Conservation (phyloP, 2,888 invertebrate species). For the Drosophila imparisetae region DNA sequence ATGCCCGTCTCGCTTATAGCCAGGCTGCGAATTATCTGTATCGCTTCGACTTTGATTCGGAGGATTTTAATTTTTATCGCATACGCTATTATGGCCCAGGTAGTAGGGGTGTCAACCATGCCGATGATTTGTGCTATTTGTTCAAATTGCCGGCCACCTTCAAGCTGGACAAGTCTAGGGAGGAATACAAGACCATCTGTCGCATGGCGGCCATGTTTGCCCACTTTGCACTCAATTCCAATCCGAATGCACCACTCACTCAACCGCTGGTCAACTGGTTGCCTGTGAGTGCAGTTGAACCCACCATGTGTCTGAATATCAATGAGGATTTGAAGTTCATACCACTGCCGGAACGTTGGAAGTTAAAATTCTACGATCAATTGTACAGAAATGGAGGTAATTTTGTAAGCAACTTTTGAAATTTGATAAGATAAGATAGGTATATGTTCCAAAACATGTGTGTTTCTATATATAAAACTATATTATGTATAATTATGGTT, state of each 20-base stretch:
- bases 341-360: conserved; percentile 66
- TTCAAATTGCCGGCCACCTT: conserved; percentile 67
- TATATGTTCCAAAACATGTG: not conserved
- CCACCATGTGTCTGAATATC: conserved; percentile 76
- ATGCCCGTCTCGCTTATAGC: conserved; percentile 68
- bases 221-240: conserved; percentile 73
- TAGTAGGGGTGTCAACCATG: conserved; percentile 71
- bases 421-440: not conserved
- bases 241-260: conserved; percentile 72
- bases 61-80: conserved; percentile 79
- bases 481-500: not conserved
- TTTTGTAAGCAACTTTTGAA: conserved; percentile 20
- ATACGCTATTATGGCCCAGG: conserved; percentile 63
- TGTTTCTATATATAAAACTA: not conserved
- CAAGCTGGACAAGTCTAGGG: conserved; percentile 54
- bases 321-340: conserved; percentile 67
- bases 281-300: conserved; percentile 47
- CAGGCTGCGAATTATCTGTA: conserved; percentile 79
- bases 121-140: conserved; percentile 79
- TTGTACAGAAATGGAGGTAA: conserved; percentile 56
- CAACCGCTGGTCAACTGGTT: conserved; percentile 61
- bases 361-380: conserved; percentile 65
- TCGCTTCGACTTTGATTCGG: conserved; percentile 82
- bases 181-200: conserved; percentile 73
- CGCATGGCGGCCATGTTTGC: conserved; percentile 73